Conservation (phyloP, 2,888 invertebrate genomes). For the Xanthorhoe spadicearia region DNA sequence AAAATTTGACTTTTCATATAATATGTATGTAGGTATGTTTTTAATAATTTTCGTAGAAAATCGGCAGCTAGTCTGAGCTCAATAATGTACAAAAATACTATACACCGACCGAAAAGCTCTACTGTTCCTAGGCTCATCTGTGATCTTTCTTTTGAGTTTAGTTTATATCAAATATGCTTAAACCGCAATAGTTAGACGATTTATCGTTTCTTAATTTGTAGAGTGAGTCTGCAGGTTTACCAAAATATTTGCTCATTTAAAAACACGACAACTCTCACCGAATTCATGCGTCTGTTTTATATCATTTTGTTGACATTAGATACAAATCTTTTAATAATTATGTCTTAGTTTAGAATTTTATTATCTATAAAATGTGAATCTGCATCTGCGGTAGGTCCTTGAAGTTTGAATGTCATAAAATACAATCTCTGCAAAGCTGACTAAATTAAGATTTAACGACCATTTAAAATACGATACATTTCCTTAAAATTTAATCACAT, state of each 20-base stretch:
- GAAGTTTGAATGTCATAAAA: constrained; percentile 24
- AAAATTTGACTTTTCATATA: too few relatives aligned
- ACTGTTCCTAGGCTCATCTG: too few relatives aligned
- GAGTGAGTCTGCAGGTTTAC: too few relatives aligned
- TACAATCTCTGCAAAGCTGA: constrained; percentile 13
- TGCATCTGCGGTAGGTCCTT: constrained; percentile 20
- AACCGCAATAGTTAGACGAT: too few relatives aligned
- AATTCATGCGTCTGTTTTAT: neutral
- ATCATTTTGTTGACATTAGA: neutral
- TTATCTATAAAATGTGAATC: neutral
- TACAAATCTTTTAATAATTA: neutral
- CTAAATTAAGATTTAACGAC: constrained; percentile 18
- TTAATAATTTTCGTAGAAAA: too few relatives aligned
- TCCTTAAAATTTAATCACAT: constrained; percentile 7
- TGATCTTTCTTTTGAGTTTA: too few relatives aligned
- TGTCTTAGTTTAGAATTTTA: neutral
- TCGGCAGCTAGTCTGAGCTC: neutral
- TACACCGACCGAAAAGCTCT: too few relatives aligned
- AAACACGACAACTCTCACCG: too few relatives aligned
- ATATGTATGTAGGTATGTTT: too few relatives aligned
- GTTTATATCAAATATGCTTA: too few relatives aligned
- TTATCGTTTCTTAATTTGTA: too few relatives aligned
- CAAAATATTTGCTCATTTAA: too few relatives aligned
- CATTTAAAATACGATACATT: constrained; percentile 16
- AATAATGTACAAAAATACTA: neutral